Conservation (phyloP, 1,140 invertebrate species). For the Neodiprion virginianus region DNA sequence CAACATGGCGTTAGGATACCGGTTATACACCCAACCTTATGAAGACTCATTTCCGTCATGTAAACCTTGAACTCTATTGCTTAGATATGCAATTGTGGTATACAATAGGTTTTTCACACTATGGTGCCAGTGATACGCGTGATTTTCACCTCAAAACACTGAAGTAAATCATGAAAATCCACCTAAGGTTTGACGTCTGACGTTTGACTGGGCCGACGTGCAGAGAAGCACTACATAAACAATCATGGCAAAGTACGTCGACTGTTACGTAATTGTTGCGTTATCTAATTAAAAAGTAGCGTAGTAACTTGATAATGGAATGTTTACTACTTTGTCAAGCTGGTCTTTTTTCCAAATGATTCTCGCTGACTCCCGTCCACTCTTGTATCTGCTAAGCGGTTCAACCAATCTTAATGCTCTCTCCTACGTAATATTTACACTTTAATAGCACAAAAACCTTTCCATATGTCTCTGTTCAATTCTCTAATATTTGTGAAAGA, state of each 20-base stretch:
- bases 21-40: too few relatives aligned
- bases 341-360: not conserved
- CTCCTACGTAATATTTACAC: too few relatives aligned
- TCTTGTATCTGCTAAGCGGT: not conserved
- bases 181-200: not conserved
- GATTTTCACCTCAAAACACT: not conserved
- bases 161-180: not conserved
- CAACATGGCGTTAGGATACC: too few relatives aligned
- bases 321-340: slow-evolving; percentile 34
- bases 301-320: slow-evolving; percentile 33
- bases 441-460: slow-evolving; percentile 4
- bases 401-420: too few relatives aligned
- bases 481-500: slow-evolving; percentile 45
- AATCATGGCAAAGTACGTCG: slow-evolving; percentile 58
- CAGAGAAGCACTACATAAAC: not conserved
- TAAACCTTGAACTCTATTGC: too few relatives aligned
- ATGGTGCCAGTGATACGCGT: too few relatives aligned
- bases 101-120: too few relatives aligned
- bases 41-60: too few relatives aligned
- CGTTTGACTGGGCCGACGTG: not conserved
- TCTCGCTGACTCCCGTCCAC: not conserved
- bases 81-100: too few relatives aligned
- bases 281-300: slow-evolving; percentile 44
- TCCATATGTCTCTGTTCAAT: slow-evolving; percentile 46
- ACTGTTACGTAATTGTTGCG: slow-evolving; percentile 32